Conservation (phyloP, 1,140 invertebrate species). For the Trichonephila clavipes region DNA sequence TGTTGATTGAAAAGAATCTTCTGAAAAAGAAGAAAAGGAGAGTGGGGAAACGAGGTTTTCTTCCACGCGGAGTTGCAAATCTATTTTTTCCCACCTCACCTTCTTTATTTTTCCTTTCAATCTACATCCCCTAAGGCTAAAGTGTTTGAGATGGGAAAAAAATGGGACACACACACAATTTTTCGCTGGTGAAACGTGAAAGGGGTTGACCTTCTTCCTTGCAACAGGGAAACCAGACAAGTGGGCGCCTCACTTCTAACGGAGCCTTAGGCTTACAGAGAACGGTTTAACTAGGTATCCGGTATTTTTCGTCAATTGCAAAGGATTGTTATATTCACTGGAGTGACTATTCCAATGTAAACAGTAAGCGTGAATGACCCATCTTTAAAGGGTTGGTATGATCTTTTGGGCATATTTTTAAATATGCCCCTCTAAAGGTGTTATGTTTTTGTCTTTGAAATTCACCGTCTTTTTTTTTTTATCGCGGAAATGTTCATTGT, state of each 20-base stretch:
- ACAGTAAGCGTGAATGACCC: too few relatives aligned
- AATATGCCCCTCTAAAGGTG: too few relatives aligned
- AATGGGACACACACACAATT: not conserved
- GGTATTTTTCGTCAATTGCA: not conserved
- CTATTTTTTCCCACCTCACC: not conserved
- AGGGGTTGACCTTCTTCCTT: constrained; percentile 28
- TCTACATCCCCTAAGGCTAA: not conserved
- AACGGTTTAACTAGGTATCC: constrained; percentile 3
- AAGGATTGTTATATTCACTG: not conserved
- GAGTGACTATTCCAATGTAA: too few relatives aligned
- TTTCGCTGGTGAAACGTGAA: constrained; percentile 12
- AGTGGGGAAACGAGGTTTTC: not conserved
- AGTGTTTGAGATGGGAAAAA: not conserved
- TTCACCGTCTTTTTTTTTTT: too few relatives aligned
- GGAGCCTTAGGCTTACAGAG: not conserved
- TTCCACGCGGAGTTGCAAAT: not conserved
- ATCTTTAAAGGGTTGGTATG: too few relatives aligned
- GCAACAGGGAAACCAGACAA: not conserved
- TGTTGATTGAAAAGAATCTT: not conserved
- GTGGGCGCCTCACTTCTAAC: constrained; percentile 18
- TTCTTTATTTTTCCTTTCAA: not conserved
- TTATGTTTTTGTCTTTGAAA: too few relatives aligned
- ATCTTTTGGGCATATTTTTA: too few relatives aligned
- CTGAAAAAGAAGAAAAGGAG: constrained; percentile 2
- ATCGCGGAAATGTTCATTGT: too few relatives aligned